Conservation (phyloP, 2,113 vertebrate species). For the Pongo abelii region DNA sequence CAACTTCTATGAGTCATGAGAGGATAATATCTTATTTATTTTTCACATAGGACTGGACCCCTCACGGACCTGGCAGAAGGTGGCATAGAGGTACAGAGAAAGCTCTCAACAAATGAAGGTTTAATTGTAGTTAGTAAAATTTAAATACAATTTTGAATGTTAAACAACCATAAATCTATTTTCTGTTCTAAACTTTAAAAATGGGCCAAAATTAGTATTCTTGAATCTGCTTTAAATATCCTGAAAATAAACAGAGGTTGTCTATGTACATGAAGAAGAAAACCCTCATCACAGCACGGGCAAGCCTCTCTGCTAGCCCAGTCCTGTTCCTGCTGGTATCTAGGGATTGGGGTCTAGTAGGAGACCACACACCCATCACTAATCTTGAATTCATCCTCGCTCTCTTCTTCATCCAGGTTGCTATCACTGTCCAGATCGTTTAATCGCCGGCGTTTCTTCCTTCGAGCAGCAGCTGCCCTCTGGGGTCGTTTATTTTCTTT, state of each 20-base stretch:
- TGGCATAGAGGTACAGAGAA: neutral
- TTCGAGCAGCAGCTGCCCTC: conserved; percentile 83
- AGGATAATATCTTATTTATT: neutral
- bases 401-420: conserved; percentile 95
- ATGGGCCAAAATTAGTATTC: neutral
- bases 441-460: conserved; percentile 93
- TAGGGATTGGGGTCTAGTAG: neutral
- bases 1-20: neutral
- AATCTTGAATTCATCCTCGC: conserved; percentile 96
- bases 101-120: neutral
- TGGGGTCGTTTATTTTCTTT: conserved; percentile 91
- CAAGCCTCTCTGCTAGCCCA: neutral
- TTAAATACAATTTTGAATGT: neutral
- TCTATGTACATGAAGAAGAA: neutral
- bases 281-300: neutral
- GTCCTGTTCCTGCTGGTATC: neutral
- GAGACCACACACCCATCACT: conserved; percentile 91
- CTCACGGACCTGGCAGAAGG: neutral
- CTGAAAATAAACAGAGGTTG: neutral
- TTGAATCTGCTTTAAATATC: neutral
- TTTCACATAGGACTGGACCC: neutral
- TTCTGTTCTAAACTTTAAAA: conserved; percentile 20
- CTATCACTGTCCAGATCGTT: conserved; percentile 98
- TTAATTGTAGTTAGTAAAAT: neutral
- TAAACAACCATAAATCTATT: neutral